These are phyloP conservation scores for Coelopa pilipes DNA, from an alignment of 2,888 invertebrate genomes.

Conservation along the genomic window DNA sequence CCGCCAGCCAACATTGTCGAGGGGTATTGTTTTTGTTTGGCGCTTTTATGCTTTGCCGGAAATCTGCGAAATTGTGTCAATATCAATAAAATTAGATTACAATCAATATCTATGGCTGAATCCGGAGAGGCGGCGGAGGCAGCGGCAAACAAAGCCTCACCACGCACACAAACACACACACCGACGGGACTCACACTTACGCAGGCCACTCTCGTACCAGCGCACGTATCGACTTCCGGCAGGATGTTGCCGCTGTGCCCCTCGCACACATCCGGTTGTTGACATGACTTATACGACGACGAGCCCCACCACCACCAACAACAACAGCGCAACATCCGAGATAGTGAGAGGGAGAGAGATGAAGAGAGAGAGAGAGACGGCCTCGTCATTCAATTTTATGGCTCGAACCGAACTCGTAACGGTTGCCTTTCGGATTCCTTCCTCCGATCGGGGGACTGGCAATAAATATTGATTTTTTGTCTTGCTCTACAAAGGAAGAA, in stretches of 20 bases:
- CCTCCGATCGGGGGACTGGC: not conserved
- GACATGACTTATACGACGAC: slow-evolving; percentile 23
- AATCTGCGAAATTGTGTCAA: slow-evolving; percentile 66
- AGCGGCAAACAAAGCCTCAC: slow-evolving; percentile 31
- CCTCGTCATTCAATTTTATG: not conserved
- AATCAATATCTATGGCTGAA: slow-evolving; percentile 52
- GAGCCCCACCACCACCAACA: not conserved
- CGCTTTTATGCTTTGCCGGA: slow-evolving; percentile 54
- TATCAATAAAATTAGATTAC: slow-evolving; percentile 66
- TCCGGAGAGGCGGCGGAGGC: slow-evolving; percentile 40
- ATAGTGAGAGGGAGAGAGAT: not conserved
- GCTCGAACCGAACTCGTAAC: not conserved
- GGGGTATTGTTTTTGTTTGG: slow-evolving; percentile 36
- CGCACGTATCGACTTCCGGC: not conserved
- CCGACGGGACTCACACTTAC: slow-evolving; percentile 7
- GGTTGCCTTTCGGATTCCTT: not conserved
- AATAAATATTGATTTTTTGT: slow-evolving; percentile 8
- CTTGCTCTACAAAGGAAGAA: too few species aligned
- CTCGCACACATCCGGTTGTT: slow-evolving; percentile 31
- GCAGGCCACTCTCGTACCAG: slow-evolving; percentile 26
- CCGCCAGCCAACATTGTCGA: too few species aligned
- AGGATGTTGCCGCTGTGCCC: not conserved
- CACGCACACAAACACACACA: slow-evolving; percentile 15
- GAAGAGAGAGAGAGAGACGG: not conserved
- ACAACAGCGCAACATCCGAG: not conserved